These are phyloP conservation scores for Lipophrys pholis DNA, from an alignment of 2,113 vertebrate genomes.

Conservation along the genomic window DNA sequence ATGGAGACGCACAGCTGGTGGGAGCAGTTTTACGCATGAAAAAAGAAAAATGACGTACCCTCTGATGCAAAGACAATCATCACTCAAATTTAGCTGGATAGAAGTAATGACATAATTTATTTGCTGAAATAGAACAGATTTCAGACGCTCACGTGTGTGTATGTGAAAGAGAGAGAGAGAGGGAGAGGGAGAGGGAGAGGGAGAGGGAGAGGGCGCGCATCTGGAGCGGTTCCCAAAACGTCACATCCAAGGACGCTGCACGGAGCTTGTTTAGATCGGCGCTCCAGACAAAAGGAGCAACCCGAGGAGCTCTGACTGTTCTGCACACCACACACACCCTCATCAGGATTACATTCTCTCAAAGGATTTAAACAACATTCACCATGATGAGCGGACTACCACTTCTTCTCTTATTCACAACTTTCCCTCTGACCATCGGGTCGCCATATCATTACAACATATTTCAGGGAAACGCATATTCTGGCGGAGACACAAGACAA, in stretches of 20 bases:
- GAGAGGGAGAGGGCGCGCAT: no score
- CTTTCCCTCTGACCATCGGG: conserved; percentile 59
- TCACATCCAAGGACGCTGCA: conserved; percentile 59
- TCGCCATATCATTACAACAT: conserved; percentile 75
- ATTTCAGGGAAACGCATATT: conserved; percentile 72
- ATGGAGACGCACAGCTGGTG: not conserved
- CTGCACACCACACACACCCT: conserved; percentile 11
- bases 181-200: not conserved
- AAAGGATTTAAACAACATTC: not conserved
- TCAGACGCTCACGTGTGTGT: not conserved
- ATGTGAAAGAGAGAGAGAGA: not conserved
- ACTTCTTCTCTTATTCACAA: conserved; percentile 53
- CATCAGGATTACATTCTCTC: not conserved
- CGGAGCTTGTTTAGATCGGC: conserved; percentile 17
- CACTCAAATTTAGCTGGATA: conserved; percentile 12
- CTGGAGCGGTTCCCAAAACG: conserved; percentile 43
- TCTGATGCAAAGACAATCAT: conserved; percentile 21
- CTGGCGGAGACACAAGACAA: conserved; percentile 67
- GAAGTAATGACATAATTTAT: conserved; percentile 16
- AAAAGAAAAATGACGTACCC: not conserved
- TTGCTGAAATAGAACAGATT: not conserved
- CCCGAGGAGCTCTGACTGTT: conserved; percentile 10
- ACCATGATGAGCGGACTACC: conserved; percentile 46
- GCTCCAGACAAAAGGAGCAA: conserved; percentile 19
- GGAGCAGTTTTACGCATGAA: conserved; percentile 15